Evolutionary conservation across 1,140 invertebrate species (phyloP), one percentile per base, ranked within the genome.

Genomic region (Nilaparvata lugens): DNA sequence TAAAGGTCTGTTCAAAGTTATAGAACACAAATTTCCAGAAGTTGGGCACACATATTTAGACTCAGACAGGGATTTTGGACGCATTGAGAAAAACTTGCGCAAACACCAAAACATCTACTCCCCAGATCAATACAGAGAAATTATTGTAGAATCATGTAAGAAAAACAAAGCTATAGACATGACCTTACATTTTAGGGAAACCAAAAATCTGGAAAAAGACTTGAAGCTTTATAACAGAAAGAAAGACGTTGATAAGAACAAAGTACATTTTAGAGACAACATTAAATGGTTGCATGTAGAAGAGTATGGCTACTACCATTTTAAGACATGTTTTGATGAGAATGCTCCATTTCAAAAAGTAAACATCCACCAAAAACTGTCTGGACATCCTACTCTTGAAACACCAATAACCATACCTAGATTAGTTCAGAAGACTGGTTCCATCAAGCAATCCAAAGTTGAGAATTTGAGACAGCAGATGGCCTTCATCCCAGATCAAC

Each of bases 21-120:
- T 61, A 24, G 48, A 61, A 16, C 60, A 61, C 43, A 58, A 61
- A 38, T 57, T 61, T 35, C 54, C 53, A 40, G 60, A 61, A 58
- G 60, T 61, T 14, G 60, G 60, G 19, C 19, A 61, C 51, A 18
- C 60, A 16, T 61, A 57, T 48, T 57, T 61, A 31, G 54, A 61
- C 38, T 61, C 53, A 14, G 54, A 61, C 57, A 28, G 60, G 25
- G 54, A 61, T 57, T 61, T 61, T 61, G 60, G 60, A 23, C 18
- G 53, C 24, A 61, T 61, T 35, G 60, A 61, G 45, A 61, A 61
- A 56, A 21, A 35, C 28, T 45, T 61, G 40, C 35, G 53, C 25
- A 35, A 52, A 28, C 54, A 56, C 57, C 4, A 28, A 28, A 28
- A 28, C 9, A 28, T 28, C 25, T 61, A 21, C 52, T 16, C 31